Evolutionary conservation across 2,888 invertebrate genomes (phyloP), one percentile per base, ranked within the genome.

Genomic region (Emmelina monodactyla): DNA sequence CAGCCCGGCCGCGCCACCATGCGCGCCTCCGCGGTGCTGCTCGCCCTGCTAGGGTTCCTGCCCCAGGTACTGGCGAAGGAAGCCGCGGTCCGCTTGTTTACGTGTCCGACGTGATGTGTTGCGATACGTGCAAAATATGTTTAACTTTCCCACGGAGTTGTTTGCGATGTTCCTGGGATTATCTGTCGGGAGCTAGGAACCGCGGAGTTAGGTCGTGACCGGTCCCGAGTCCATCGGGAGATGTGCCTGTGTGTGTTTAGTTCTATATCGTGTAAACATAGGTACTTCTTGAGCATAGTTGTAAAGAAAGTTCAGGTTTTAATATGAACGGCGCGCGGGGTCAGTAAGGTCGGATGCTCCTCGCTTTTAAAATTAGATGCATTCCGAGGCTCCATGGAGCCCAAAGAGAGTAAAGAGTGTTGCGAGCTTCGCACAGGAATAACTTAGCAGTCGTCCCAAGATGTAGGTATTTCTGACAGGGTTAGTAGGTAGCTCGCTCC

Each of bases 221-320:
- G 68, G 71, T 58, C 63, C 59, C 61, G 53, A 59, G 59, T 58
- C 52, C 41, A 59, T 53, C 59, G 53, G 56, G 45, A 49, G 53
- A 47, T 58, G 61, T 64, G 67, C 55, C 56, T 67, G 70, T 71
- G 72, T 66, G 71, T 68, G 72, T 67, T 61, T 63, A 55, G 64
- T 69, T 64, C 69, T 65, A 70, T 69, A 59, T 70, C 68, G 57
- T 69, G 68, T 72, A 68, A 75, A 73, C 75, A 71, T 68, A 71
- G 46, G 40, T 29, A 45, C 43, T n/a, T n/a, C 41, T 39, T 37
- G 64, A 67, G 65, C 71, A 66, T 73, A 72, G 70, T 72, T 75
- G 69, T 73, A 72, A 75, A 76, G 78, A 78, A 76, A 78, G 76
- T 78, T 72, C 78, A 78, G 73, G 78, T 78, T 78, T 75, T 75